Conservation (phyloP, 2,888 invertebrate species). For the Acleris literana region DNA sequence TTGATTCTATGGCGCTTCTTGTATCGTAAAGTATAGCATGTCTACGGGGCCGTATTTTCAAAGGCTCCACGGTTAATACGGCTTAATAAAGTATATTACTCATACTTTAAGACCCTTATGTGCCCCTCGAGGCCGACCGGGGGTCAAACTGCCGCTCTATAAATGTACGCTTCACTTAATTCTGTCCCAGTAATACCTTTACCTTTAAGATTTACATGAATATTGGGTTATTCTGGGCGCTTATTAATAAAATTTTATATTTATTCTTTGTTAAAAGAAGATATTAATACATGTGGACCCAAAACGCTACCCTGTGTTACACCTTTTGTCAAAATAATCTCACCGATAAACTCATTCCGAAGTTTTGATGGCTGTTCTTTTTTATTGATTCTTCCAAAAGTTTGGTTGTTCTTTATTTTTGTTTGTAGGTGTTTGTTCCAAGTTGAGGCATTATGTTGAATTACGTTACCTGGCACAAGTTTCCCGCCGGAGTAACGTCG, state of each 20-base stretch:
- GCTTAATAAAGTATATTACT: slow-evolving; percentile 33
- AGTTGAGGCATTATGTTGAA: slow-evolving; percentile 12
- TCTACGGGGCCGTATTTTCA: background rate
- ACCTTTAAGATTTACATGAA: background rate
- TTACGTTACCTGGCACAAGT: slow-evolving; percentile 11
- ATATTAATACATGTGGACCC: background rate
- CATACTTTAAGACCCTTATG: slow-evolving; percentile 29
- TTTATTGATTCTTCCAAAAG: slow-evolving; percentile 16
- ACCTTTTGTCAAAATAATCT: slow-evolving; percentile 11
- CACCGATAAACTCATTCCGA: slow-evolving; percentile 17
- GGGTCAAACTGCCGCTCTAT: slow-evolving; percentile 24
- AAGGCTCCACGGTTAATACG: slow-evolving; percentile 18
- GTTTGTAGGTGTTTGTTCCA: slow-evolving; percentile 9
- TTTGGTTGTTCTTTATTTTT: slow-evolving; percentile 15
- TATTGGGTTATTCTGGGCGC: background rate
- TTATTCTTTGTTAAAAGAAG: background rate
- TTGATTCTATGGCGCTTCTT: too few relatives aligned
- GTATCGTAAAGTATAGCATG: slow-evolving; percentile 4
- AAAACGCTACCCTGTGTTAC: background rate
- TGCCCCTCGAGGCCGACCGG: slow-evolving; percentile 9
- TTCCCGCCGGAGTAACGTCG: slow-evolving; percentile 1
- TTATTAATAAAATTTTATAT: background rate
- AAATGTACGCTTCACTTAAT: slow-evolving; percentile 12
- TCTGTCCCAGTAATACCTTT: background rate
- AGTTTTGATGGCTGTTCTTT: slow-evolving; percentile 24